A percentile compares a stretch with the other conserved stretches of the same genome.
phyloP scores from a whole-genome alignment of 2,797 vertebrate species.

The Anguilla megastoma region DNA sequence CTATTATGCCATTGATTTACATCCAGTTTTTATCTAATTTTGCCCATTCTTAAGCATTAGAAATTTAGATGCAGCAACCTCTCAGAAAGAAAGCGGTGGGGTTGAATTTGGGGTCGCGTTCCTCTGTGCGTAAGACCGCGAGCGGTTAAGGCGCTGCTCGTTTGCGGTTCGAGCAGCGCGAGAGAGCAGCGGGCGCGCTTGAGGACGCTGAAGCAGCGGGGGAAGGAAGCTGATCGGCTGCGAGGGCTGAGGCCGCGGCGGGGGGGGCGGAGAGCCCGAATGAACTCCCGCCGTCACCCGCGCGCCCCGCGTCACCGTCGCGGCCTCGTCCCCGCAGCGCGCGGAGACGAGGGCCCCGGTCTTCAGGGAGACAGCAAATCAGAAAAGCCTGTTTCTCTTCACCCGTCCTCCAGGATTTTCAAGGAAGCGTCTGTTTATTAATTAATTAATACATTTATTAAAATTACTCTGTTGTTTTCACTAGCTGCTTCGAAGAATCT shows the following conservation, averaged over 20 bases:
- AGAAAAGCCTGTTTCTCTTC: not conserved
- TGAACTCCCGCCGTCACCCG: not conserved
- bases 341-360: not conserved
- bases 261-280: not conserved
- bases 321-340: not conserved
- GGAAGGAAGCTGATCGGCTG: not conserved
- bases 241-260: not conserved
- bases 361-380: not conserved
- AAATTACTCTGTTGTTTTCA: not conserved
- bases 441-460: no score
- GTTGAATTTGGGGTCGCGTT: not conserved
- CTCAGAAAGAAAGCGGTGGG: not conserved
- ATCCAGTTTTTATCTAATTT: slow-evolving; percentile 4
- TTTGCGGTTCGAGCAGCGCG: not conserved
- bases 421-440: not conserved
- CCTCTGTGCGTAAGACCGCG: not conserved
- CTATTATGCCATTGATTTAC: not conserved
- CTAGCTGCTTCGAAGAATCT: not conserved
- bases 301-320: not conserved
- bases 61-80: not conserved
- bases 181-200: not conserved
- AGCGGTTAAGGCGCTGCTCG: not conserved
- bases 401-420: not conserved
- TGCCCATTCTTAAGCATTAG: not conserved
- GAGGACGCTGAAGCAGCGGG: not conserved